phyloP scores from a whole-genome alignment of 2,113 vertebrate species.

The Aramus guarauna region DNA sequence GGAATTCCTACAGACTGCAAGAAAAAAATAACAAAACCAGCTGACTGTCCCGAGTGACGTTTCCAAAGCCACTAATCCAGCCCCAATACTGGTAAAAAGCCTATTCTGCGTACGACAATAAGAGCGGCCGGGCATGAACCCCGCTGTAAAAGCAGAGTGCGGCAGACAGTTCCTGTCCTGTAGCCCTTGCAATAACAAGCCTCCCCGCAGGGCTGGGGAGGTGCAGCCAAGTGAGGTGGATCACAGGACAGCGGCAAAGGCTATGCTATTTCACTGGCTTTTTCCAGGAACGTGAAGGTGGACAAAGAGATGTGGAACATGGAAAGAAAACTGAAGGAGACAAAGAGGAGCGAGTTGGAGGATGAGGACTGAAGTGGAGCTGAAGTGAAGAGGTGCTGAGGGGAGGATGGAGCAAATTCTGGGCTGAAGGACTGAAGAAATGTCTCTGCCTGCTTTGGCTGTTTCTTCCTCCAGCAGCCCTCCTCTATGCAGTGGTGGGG shows the following conservation, averaged over 20 bases:
- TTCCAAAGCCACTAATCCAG: not conserved
- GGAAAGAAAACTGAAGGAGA: not conserved
- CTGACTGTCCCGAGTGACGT: not conserved
- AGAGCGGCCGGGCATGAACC: not conserved
- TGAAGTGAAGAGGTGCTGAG: not conserved
- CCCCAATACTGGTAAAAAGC: not conserved
- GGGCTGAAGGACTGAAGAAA: not conserved
- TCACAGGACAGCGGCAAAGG: not conserved
- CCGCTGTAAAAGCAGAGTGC: not conserved
- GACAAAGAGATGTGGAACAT: not conserved
- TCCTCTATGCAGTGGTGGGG: not conserved
- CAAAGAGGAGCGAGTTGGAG: not conserved
- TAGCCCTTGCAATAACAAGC: not conserved
- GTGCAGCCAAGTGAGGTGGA: not conserved
- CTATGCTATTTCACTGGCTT: not conserved
- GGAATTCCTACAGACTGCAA: not conserved
- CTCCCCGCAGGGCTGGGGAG: accelerated
- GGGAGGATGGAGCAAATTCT: not conserved
- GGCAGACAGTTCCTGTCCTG: not conserved
- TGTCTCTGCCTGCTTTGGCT: not conserved
- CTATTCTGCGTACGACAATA: not conserved
- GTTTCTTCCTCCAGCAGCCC: not conserved
- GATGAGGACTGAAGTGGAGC: accelerated
- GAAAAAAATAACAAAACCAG: not conserved
- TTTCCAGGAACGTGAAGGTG: not conserved